A percentile compares a stretch with the other conserved stretches of the same genome.
Evolutionary conservation across 2,113 vertebrate genomes (phyloP).

Genomic region (Anolis carolinensis): DNA sequence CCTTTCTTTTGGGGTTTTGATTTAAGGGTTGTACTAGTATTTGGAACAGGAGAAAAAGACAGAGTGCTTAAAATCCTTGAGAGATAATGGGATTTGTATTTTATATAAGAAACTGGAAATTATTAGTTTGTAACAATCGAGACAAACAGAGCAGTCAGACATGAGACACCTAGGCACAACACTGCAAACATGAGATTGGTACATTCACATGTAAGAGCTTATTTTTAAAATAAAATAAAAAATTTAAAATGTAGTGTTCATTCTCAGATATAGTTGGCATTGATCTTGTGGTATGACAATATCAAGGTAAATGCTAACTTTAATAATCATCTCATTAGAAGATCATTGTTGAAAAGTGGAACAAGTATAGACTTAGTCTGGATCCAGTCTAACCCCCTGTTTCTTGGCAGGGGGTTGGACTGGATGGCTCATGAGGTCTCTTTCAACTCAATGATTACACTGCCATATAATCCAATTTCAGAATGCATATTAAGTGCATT

Average conservation of each 20-base stretch:
- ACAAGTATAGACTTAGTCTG: no score
- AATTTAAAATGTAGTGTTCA: not conserved
- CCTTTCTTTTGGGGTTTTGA: slow-evolving; percentile 37
- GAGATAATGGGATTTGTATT: slow-evolving; percentile 34
- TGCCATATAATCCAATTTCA: no score
- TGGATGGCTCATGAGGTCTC: no score
- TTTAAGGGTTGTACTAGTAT: not conserved
- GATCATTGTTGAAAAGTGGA: no score
- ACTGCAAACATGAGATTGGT: not conserved
- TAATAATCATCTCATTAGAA: no score
- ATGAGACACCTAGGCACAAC: not conserved
- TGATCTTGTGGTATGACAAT: no score
- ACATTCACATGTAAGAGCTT: not conserved
- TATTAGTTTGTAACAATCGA: slow-evolving; percentile 20
- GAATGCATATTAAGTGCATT: no score
- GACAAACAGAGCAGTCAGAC: slow-evolving; percentile 26
- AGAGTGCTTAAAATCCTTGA: not conserved
- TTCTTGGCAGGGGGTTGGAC: no score
- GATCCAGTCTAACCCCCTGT: no score
- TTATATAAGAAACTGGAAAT: slow-evolving; percentile 29
- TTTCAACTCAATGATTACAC: no score
- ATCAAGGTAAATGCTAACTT: no score
- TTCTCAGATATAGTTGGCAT: no score
- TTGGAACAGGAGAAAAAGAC: slow-evolving; percentile 18
- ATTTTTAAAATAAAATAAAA: not conserved